Evolutionary conservation across 2,888 invertebrate species (phyloP).

Genomic region (Tipula lateralis): DNA sequence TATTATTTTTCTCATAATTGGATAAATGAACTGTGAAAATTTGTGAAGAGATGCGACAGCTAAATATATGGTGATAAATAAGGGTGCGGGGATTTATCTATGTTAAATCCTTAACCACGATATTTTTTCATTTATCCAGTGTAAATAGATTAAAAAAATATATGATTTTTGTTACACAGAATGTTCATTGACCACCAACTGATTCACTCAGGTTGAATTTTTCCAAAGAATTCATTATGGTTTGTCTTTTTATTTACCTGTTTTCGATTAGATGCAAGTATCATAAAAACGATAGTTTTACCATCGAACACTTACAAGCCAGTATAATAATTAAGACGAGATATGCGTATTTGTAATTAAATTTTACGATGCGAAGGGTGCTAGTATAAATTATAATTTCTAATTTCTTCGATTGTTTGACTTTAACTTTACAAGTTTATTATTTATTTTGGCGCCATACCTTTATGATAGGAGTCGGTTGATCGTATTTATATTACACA

Average conservation of each 20-base stretch:
- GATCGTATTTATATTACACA: background rate
- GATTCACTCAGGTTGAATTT: background rate
- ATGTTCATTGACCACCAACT: background rate
- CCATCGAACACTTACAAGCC: background rate
- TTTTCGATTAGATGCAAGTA: background rate
- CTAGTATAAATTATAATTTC: background rate
- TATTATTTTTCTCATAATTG: background rate
- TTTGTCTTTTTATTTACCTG: background rate
- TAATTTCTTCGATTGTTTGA: slow-evolving; percentile 7
- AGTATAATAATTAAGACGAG: background rate
- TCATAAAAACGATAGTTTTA: background rate
- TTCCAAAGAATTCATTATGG: background rate
- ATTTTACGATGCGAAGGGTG: background rate
- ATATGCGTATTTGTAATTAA: background rate
- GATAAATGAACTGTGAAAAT: background rate
- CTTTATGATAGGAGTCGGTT: background rate
- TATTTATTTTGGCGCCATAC: background rate
- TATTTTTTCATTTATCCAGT: background rate
- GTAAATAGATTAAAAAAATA: background rate
- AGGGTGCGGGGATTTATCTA: background rate
- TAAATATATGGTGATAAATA: background rate
- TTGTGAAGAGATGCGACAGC: background rate
- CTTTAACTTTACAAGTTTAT: background rate
- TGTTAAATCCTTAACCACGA: background rate
- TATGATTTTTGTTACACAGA: background rate